phyloP scores from a whole-genome alignment of 2,888 invertebrate genomes.

The Lacanobia wlatinum region DNA sequence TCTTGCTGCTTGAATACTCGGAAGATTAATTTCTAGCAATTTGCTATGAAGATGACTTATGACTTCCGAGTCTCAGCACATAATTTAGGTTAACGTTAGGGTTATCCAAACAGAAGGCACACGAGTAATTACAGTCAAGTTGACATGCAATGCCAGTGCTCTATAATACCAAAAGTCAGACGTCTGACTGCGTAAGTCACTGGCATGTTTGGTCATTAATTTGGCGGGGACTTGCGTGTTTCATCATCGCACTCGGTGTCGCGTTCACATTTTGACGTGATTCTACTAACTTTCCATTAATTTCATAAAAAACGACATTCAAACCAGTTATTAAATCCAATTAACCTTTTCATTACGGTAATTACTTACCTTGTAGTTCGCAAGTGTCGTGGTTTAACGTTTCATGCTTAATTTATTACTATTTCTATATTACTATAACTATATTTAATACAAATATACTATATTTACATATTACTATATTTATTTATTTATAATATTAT shows the following conservation, averaged over 20 bases:
- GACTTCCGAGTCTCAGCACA: constrained; percentile 62
- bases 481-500: no score
- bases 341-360: constrained; percentile 69
- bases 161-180: constrained; percentile 53
- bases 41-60: constrained; percentile 60
- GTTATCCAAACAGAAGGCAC: constrained; percentile 58
- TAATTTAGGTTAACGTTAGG: constrained; percentile 60
- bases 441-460: no score
- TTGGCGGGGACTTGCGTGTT: constrained; percentile 59
- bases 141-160: constrained; percentile 48
- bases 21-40: constrained; percentile 58
- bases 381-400: constrained; percentile 52
- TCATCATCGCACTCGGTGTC: constrained; percentile 49
- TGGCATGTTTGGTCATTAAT: constrained; percentile 57
- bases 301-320: constrained; percentile 62
- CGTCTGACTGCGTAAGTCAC: constrained; percentile 52
- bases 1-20: constrained; percentile 24
- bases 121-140: constrained; percentile 56
- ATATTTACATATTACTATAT: no score
- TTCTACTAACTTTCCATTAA: constrained; percentile 63
- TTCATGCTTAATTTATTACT: constrained; percentile 44
- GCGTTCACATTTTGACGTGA: constrained; percentile 49
- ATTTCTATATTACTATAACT: no score
- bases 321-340: constrained; percentile 67
- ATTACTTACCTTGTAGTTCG: constrained; percentile 59